Evolutionary conservation across 2,113 vertebrate species (phyloP).

Genomic region (Gymnobelideus leadbeateri): DNA sequence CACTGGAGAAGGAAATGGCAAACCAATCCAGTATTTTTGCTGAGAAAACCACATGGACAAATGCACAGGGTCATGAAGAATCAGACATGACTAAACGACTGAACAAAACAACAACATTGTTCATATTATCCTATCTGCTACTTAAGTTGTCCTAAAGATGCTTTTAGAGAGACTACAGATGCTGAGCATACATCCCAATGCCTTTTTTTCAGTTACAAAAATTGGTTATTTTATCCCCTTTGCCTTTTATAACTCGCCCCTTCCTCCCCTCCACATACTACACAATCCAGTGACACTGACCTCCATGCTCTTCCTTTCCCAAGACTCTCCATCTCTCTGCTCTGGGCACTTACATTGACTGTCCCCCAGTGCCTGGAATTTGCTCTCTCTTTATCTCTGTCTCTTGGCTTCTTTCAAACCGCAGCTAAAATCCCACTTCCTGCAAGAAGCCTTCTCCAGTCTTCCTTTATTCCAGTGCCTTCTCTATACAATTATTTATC

Average conservation of each 20-base stretch:
- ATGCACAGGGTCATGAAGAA: no score
- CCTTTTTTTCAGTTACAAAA: background rate
- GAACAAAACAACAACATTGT: no score
- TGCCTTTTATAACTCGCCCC: background rate
- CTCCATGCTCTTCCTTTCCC: background rate
- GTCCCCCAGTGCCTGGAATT: background rate
- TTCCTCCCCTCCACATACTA: background rate
- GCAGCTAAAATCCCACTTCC: background rate
- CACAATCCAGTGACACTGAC: background rate
- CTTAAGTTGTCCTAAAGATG: background rate
- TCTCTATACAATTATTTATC: background rate
- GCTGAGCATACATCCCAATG: background rate
- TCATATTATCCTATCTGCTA: background rate
- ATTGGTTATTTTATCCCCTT: background rate
- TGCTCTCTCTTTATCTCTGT: background rate
- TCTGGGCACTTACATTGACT: background rate
- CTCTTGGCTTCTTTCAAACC: background rate
- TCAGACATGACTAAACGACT: no score
- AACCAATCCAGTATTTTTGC: no score
- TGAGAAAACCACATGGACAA: no score
- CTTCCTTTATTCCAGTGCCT: background rate
- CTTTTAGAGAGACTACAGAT: background rate
- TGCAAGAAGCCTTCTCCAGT: background rate
- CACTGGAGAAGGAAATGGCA: no score
- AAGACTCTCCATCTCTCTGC: background rate